phyloP scores from a whole-genome alignment of 2,797 vertebrate genomes.

The Eleutherodactylus coqui region DNA sequence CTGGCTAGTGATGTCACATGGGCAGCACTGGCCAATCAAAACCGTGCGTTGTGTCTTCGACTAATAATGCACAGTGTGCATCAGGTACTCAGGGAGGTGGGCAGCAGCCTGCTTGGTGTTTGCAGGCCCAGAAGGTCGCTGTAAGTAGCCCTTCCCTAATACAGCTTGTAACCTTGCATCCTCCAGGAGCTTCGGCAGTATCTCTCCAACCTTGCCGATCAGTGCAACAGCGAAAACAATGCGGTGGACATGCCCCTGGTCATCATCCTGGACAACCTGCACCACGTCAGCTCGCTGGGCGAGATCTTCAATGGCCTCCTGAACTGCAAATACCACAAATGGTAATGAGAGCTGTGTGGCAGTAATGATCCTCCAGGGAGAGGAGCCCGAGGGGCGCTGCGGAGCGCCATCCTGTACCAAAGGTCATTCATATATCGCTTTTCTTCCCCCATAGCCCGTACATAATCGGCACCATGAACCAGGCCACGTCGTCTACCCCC shows the following conservation, averaged over 20 bases:
- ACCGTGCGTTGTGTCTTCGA: too few relatives aligned
- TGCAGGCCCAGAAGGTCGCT: too few relatives aligned
- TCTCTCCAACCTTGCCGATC: slow-evolving; percentile 91
- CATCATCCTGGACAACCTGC: slow-evolving; percentile 95
- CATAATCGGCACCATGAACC: slow-evolving; percentile 99
- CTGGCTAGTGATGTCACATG: too few relatives aligned
- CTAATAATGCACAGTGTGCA: too few relatives aligned
- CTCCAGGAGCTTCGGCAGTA: slow-evolving; percentile 92
- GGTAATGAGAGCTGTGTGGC: slow-evolving; percentile 73
- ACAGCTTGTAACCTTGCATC: neutral
- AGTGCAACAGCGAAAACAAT: slow-evolving; percentile 83
- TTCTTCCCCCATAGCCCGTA: slow-evolving; percentile 81
- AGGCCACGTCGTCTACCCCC: slow-evolving; percentile 95
- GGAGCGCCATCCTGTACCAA: too few relatives aligned
- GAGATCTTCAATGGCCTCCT: slow-evolving; percentile 97
- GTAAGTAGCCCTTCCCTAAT: neutral
- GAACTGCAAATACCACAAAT: slow-evolving; percentile 91
- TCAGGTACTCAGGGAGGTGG: too few relatives aligned
- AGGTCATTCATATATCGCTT: neutral
- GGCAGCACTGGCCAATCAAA: too few relatives aligned
- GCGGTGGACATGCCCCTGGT: slow-evolving; percentile 89
- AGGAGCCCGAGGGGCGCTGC: too few relatives aligned
- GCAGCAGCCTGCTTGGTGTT: too few relatives aligned
- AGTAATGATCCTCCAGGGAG: too few relatives aligned
- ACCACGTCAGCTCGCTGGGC: slow-evolving; percentile 92